Percentiles rank a stretch among this genome's conserved stretches.
These are phyloP conservation scores for Ectemnius cavifrons DNA, from an alignment of 2,888 invertebrate species.

Conservation along the genomic window DNA sequence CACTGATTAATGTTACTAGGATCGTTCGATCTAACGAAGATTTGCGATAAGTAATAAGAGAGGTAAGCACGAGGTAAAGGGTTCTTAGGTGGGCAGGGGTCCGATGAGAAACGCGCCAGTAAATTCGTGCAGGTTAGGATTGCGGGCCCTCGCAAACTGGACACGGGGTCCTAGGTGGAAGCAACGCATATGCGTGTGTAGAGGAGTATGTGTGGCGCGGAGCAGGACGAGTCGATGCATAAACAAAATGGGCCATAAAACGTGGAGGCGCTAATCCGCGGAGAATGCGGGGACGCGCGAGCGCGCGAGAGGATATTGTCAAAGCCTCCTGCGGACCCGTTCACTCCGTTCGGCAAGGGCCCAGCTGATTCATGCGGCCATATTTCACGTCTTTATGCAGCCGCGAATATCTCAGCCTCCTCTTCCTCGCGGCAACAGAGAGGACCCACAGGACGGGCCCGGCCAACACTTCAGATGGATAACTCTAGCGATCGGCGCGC, in stretches of 20 bases:
- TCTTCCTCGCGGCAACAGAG: slow-evolving; percentile 40
- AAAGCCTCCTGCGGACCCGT: slow-evolving; percentile 67
- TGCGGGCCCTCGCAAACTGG: slow-evolving; percentile 20
- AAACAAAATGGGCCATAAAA: slow-evolving; percentile 65
- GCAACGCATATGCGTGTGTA: slow-evolving; percentile 17
- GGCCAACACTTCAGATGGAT: too few species aligned
- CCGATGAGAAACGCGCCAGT: not conserved
- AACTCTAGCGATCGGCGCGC: too few species aligned
- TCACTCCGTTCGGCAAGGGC: slow-evolving; percentile 61
- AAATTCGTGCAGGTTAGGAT: not conserved
- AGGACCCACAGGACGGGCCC: slow-evolving; percentile 1
- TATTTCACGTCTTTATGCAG: slow-evolving; percentile 72
- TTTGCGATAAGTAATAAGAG: too few species aligned
- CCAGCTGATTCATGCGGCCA: slow-evolving; percentile 72
- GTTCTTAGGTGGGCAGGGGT: too few species aligned
- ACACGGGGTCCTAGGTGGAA: slow-evolving; percentile 8
- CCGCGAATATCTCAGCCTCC: slow-evolving; percentile 67
- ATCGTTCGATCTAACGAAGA: too few species aligned
- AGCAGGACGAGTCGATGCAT: slow-evolving; percentile 63
- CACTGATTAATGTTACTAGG: too few species aligned
- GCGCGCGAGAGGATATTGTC: slow-evolving; percentile 68
- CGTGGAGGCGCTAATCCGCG: slow-evolving; percentile 66
- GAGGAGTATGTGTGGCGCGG: slow-evolving; percentile 4
- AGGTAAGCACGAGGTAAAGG: too few species aligned
- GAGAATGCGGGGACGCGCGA: slow-evolving; percentile 56